Evolutionary conservation across 2,888 invertebrate species (phyloP).

Genomic region (Netelia melanura): DNA sequence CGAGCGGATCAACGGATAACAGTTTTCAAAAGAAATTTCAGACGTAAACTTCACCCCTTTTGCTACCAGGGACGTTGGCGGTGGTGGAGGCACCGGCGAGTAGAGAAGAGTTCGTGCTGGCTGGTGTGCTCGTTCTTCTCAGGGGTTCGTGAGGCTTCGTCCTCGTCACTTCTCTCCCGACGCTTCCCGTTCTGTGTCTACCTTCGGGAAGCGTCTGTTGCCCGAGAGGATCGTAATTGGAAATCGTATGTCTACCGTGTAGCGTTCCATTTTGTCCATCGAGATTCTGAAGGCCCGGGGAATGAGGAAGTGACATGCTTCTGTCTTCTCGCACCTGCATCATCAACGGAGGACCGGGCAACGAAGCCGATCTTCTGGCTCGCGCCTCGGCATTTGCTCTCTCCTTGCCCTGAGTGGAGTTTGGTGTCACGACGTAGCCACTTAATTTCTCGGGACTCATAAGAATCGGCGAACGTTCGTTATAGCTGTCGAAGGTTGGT

Average conservation of each 20-base stretch:
- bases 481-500: slow-evolving; percentile 80
- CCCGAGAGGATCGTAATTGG: slow-evolving; percentile 48
- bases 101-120: slow-evolving; percentile 76
- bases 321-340: slow-evolving; percentile 78
- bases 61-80: slow-evolving; percentile 76
- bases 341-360: slow-evolving; percentile 79
- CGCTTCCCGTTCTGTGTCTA: slow-evolving; percentile 80
- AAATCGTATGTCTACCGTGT: slow-evolving; percentile 68
- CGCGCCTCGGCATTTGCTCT: slow-evolving; percentile 65
- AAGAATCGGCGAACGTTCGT: slow-evolving; percentile 80
- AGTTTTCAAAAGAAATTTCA: slow-evolving; percentile 76
- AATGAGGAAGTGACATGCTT: slow-evolving; percentile 82
- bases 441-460: slow-evolving; percentile 81
- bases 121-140: slow-evolving; percentile 85
- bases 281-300: slow-evolving; percentile 77
- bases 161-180: slow-evolving; percentile 74
- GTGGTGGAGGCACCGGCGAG: slow-evolving; percentile 67
- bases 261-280: slow-evolving; percentile 74
- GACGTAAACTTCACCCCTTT: slow-evolving; percentile 87
- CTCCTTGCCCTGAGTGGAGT: slow-evolving; percentile 66
- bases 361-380: slow-evolving; percentile 83
- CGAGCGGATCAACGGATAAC: not conserved
- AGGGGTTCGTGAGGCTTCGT: slow-evolving; percentile 74
- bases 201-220: slow-evolving; percentile 64
- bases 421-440: slow-evolving; percentile 73